These are phyloP conservation scores for Cybosia mesomella DNA, from an alignment of 2,888 invertebrate genomes.

Conservation along the genomic window DNA sequence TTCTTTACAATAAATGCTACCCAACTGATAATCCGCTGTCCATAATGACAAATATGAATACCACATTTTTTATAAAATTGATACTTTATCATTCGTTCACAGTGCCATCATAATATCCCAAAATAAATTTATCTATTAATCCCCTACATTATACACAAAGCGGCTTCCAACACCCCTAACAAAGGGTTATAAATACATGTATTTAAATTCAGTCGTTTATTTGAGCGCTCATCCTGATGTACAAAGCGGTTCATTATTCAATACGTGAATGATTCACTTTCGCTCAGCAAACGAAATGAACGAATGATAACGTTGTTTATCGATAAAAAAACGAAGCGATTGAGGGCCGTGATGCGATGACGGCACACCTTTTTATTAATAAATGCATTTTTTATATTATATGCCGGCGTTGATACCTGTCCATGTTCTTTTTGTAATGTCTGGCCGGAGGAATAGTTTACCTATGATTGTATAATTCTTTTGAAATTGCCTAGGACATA, in stretches of 20 bases:
- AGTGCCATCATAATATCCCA: conserved; percentile 26
- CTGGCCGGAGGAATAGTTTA: too few species aligned
- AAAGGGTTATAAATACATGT: conserved; percentile 55
- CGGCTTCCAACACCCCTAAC: conserved; percentile 47
- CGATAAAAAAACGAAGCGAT: conserved; percentile 39
- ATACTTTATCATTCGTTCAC: conserved; percentile 3
- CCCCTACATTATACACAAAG: conserved; percentile 48
- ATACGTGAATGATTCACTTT: conserved; percentile 55
- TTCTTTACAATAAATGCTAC: too few species aligned
- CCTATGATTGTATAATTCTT: too few species aligned
- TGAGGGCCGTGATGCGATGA: conserved; percentile 16
- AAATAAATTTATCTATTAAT: conserved; percentile 52
- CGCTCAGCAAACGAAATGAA: conserved; percentile 41
- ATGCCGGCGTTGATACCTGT: too few species aligned
- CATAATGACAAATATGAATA: background rate
- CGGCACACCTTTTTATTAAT: conserved; percentile 8
- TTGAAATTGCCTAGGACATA: too few species aligned
- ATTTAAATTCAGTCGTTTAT: conserved; percentile 57
- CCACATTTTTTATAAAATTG: conserved; percentile 2
- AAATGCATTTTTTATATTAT: background rate
- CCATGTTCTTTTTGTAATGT: too few species aligned
- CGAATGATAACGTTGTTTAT: conserved; percentile 50
- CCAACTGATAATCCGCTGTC: background rate
- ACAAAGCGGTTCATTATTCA: conserved; percentile 61
- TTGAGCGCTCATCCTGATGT: conserved; percentile 53